phyloP scores from a whole-genome alignment of 2,113 vertebrate species.

The Anseranas semipalmata region DNA sequence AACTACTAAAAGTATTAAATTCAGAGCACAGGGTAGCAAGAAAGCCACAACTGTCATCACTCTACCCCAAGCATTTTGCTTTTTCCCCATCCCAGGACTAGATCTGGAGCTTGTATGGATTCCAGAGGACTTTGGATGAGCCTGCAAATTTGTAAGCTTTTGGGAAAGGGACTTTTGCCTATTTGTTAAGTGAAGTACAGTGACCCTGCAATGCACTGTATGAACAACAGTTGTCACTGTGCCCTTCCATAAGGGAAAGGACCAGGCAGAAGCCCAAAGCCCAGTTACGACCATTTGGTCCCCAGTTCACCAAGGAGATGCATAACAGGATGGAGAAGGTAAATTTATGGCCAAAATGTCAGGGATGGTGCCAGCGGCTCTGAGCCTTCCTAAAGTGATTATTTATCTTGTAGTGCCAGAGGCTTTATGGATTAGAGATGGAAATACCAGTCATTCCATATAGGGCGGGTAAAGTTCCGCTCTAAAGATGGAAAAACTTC shows the following conservation, averaged over 20 bases:
- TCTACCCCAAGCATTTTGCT: background rate
- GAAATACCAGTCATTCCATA: slow-evolving; percentile 50
- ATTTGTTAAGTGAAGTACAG: background rate
- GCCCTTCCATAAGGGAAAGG: background rate
- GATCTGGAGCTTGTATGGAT: background rate
- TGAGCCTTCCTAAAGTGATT: background rate
- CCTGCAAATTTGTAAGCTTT: background rate
- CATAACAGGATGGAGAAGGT: background rate
- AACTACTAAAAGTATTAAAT: background rate
- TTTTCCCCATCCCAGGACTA: background rate
- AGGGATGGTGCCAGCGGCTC: slow-evolving; percentile 13
- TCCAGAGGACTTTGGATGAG: background rate
- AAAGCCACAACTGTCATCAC: background rate
- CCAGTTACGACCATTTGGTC: background rate
- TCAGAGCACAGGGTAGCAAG: background rate
- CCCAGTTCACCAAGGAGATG: background rate
- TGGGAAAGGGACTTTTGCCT: background rate
- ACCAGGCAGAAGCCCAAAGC: background rate
- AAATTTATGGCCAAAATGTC: background rate
- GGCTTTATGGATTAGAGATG: slow-evolving; percentile 43
- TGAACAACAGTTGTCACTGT: background rate
- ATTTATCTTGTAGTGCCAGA: slow-evolving; percentile 2
- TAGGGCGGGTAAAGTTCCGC: background rate
- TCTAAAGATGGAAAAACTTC: background rate
- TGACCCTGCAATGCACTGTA: background rate